Conservation (phyloP, 2,888 invertebrate species). For the Eupithecia insigniata region DNA sequence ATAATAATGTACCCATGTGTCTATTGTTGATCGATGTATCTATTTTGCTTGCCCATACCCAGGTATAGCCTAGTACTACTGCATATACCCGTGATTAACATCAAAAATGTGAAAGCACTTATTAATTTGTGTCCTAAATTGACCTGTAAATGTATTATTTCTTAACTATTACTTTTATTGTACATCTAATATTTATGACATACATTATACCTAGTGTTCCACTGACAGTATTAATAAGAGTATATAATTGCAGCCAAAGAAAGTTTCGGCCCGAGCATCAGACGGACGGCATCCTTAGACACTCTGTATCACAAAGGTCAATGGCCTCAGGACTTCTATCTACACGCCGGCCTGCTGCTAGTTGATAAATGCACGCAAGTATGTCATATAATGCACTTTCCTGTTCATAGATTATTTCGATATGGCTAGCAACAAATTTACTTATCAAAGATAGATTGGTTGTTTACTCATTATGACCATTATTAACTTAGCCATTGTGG, state of each 20-base stretch:
- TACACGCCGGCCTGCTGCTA: slow-evolving; percentile 87
- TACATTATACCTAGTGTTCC: not conserved
- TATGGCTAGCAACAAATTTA: not conserved
- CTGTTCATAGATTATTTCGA: slow-evolving; percentile 18
- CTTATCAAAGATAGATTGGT: too few species aligned
- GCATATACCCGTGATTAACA: not conserved
- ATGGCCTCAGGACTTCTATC: slow-evolving; percentile 90
- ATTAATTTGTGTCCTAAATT: not conserved
- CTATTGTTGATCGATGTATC: not conserved
- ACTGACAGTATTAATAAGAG: not conserved
- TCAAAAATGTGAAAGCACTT: not conserved
- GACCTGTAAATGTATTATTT: not conserved
- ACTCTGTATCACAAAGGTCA: slow-evolving; percentile 91
- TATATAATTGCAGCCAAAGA: slow-evolving; percentile 67
- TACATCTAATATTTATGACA: not conserved
- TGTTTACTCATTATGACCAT: too few species aligned
- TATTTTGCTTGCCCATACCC: not conserved
- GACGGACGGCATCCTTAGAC: slow-evolving; percentile 91
- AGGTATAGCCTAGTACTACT: not conserved
- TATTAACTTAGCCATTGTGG: too few species aligned
- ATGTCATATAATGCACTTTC: slow-evolving; percentile 49
- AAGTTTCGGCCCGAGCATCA: slow-evolving; percentile 85
- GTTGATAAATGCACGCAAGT: slow-evolving; percentile 93
- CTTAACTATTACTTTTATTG: too few species aligned
- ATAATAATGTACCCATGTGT: not conserved